Conservation (phyloP, 2,113 vertebrate species). For the Antechinus stuartii region DNA sequence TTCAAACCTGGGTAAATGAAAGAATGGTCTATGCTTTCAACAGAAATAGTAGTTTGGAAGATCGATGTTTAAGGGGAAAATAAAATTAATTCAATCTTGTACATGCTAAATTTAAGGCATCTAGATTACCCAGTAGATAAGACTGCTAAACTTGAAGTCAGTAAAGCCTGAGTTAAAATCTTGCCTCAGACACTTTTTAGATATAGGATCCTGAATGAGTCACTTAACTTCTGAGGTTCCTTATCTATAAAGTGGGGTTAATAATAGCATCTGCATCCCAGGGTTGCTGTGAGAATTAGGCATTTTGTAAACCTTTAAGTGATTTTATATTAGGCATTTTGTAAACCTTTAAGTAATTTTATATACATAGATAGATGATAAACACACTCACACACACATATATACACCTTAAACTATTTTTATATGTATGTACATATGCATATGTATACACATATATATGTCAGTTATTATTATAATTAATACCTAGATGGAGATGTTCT, state of each 20-base stretch:
- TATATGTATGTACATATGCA: no score
- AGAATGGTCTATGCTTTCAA: background rate
- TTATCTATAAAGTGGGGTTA: background rate
- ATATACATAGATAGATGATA: no score
- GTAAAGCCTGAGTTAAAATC: background rate
- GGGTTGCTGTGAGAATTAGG: background rate
- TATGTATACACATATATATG: no score
- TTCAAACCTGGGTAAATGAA: background rate
- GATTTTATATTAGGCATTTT: no score
- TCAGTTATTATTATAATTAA: background rate
- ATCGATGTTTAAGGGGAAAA: background rate
- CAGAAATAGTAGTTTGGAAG: background rate
- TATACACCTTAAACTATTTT: no score
- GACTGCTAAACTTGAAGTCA: background rate
- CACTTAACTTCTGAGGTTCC: background rate
- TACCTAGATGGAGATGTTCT: background rate
- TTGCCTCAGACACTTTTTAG: background rate
- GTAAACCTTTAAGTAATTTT: no score
- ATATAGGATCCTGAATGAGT: background rate
- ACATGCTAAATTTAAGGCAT: background rate
- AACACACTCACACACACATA: no score
- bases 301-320: background rate
- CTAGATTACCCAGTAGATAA: background rate
- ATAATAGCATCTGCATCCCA: background rate
- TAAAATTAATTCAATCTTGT: background rate